These are phyloP conservation scores for Calephelis virginiensis DNA, from an alignment of 1,140 invertebrate species.

Conservation along the genomic window DNA sequence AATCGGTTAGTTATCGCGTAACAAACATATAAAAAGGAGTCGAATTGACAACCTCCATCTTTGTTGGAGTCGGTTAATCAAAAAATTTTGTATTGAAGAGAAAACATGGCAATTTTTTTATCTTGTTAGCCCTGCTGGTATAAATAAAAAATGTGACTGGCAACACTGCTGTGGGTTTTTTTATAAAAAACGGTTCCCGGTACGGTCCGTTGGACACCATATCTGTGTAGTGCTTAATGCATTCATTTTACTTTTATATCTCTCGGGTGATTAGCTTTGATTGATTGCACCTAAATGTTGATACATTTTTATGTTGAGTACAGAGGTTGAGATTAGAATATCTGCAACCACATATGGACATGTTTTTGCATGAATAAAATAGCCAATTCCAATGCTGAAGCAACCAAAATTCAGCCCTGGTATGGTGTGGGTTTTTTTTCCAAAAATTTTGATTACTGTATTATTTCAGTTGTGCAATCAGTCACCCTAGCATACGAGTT, in stretches of 20 bases:
- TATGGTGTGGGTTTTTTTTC: too few species aligned
- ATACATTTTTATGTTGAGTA: constrained; percentile 47
- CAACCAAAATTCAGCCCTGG: neutral
- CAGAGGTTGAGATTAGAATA: neutral
- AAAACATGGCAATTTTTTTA: too few species aligned
- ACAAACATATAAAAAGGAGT: too few species aligned
- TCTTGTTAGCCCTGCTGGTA: neutral
- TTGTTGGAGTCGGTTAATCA: too few species aligned
- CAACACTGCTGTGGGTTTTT: constrained; percentile 7
- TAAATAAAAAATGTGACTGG: constrained; percentile 9
- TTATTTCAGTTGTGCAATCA: too few species aligned
- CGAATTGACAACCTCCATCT: too few species aligned
- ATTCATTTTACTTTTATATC: constrained; percentile 75
- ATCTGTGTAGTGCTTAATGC: constrained; percentile 64
- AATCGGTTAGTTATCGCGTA: too few species aligned
- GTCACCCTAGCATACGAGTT: too few species aligned
- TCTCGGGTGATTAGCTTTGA: constrained; percentile 77
- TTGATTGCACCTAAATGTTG: constrained; percentile 76
- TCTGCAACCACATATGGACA: neutral
- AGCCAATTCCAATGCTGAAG: neutral
- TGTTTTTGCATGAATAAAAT: neutral
- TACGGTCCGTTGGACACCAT: constrained; percentile 50
- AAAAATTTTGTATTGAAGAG: too few species aligned
- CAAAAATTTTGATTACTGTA: too few species aligned
- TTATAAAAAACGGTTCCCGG: constrained; percentile 53